Conservation (phyloP, 2,888 invertebrate species). For the Limnephilus marmoratus region DNA sequence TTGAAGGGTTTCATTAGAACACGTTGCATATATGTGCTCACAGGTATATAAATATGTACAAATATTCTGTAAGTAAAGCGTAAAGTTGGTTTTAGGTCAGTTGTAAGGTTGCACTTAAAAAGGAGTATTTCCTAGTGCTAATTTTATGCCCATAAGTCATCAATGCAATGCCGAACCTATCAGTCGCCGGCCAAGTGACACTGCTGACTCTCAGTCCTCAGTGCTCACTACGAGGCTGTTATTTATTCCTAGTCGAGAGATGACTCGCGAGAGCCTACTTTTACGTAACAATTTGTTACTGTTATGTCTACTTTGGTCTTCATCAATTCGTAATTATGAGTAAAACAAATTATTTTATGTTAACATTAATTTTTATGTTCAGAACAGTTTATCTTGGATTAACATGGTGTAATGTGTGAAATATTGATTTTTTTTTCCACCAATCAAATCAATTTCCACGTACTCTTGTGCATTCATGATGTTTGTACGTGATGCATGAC, state of each 20-base stretch:
- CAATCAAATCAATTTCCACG: no score
- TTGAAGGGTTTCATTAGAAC: neutral
- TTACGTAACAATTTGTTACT: neutral
- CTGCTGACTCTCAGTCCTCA: neutral
- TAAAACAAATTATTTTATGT: no score
- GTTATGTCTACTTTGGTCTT: neutral
- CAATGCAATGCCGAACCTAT: constrained; percentile 4
- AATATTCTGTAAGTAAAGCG: neutral
- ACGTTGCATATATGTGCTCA: neutral
- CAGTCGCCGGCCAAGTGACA: neutral
- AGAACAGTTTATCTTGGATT: no score
- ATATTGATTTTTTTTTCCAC: neutral
- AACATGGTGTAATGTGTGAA: neutral
- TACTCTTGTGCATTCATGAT: no score
- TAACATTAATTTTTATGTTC: no score
- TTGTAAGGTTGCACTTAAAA: constrained; percentile 1
- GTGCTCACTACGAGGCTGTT: neutral
- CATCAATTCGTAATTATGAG: neutral
- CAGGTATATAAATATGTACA: neutral
- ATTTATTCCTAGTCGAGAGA: neutral
- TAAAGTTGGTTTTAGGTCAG: neutral
- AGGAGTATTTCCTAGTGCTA: constrained; percentile 15
- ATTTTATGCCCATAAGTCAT: constrained; percentile 21
- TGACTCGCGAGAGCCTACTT: neutral
- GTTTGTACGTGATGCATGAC: no score